phyloP scores from a whole-genome alignment of 2,113 vertebrate species.

The Scopus umbretta region DNA sequence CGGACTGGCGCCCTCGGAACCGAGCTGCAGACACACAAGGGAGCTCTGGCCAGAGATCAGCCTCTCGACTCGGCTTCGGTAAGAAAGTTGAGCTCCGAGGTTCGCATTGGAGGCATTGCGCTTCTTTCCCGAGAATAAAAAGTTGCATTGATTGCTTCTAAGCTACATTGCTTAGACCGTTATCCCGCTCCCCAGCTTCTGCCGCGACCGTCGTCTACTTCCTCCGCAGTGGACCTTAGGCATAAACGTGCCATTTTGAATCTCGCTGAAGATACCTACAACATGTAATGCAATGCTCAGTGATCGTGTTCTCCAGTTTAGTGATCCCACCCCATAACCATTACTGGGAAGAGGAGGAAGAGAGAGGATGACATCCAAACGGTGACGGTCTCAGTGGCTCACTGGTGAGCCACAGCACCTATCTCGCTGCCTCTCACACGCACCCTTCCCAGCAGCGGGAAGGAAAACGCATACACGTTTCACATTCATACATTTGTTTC shows the following conservation, averaged over 20 bases:
- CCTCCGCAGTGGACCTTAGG: background rate
- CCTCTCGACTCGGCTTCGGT: background rate
- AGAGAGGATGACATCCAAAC: background rate
- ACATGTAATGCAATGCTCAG: fast-evolving
- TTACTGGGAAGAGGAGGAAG: background rate
- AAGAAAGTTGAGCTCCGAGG: too few species aligned
- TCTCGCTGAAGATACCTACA: background rate
- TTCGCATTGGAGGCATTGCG: background rate
- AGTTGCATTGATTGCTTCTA: background rate
- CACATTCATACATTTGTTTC: too few species aligned
- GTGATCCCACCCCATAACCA: background rate
- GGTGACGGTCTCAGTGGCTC: background rate
- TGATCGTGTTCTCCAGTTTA: too few species aligned
- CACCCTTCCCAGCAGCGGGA: too few species aligned
- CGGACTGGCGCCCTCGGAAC: background rate
- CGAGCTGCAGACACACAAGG: fast-evolving
- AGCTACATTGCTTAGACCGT: background rate
- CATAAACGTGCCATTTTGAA: fast-evolving
- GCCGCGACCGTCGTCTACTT: background rate
- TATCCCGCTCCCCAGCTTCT: background rate
- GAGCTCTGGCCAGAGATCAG: background rate
- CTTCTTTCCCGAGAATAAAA: too few species aligned
- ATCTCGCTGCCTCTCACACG: background rate
- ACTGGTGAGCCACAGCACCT: background rate
- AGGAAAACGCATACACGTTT: fast-evolving